These are phyloP conservation scores for Paracanthobrama guichenoti DNA, from an alignment of 2,113 vertebrate genomes.

Conservation along the genomic window DNA sequence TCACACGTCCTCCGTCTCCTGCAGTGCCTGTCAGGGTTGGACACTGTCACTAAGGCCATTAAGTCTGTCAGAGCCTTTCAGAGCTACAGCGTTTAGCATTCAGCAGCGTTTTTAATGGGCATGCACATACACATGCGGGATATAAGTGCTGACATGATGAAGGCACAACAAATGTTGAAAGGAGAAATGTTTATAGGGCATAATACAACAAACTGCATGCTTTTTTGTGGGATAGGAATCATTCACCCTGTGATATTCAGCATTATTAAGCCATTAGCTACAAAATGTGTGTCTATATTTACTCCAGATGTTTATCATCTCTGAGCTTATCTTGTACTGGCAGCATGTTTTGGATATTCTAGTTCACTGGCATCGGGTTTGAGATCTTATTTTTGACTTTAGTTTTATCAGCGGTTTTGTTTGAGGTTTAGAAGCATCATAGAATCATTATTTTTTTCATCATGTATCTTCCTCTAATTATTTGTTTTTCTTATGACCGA, in stretches of 20 bases:
- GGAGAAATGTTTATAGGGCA: neutral
- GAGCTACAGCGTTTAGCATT: conserved; percentile 14
- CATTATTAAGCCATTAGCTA: neutral
- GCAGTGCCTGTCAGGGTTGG: neutral
- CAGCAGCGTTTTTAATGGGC: conserved; percentile 8
- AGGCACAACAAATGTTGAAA: neutral
- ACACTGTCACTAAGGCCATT: conserved; percentile 1
- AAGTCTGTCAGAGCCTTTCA: conserved; percentile 35
- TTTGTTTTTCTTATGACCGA: conserved; percentile 6
- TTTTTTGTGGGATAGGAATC: neutral
- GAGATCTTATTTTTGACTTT: neutral
- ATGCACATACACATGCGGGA: neutral
- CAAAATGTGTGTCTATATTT: neutral
- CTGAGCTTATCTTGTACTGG: neutral
- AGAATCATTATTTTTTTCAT: neutral
- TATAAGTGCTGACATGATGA: neutral
- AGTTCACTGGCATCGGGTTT: neutral
- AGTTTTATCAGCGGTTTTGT: neutral
- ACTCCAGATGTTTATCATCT: neutral
- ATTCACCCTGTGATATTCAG: neutral
- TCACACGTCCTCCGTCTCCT: neutral
- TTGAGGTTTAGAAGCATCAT: neutral
- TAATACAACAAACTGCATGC: neutral
- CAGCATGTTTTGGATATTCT: neutral
- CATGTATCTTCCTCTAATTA: neutral